phyloP scores from a whole-genome alignment of 2,888 invertebrate genomes.

The Clistopyga incitator region DNA sequence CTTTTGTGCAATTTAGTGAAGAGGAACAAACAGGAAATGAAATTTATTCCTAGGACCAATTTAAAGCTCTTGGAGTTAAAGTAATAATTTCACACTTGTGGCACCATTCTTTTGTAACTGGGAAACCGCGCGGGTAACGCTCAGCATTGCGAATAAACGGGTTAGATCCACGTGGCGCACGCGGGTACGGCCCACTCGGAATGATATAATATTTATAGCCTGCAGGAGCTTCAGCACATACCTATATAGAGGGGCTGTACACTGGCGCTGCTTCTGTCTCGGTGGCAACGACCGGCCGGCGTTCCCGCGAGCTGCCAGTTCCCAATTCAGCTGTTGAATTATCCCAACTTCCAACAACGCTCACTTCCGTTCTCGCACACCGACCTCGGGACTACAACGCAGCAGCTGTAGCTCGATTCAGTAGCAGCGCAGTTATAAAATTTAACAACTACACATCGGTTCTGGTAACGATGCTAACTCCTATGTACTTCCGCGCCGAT shows the following conservation, averaged over 20 bases:
- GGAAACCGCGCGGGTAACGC: background rate
- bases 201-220: slow-evolving; percentile 69
- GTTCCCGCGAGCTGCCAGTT: slow-evolving; percentile 57
- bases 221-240: slow-evolving; percentile 37
- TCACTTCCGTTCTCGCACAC: slow-evolving; percentile 56
- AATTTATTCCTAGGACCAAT: background rate
- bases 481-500: no score
- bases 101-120: slow-evolving; percentile 5
- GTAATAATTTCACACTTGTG: background rate
- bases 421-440: slow-evolving; percentile 38
- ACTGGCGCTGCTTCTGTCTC: slow-evolving; percentile 47
- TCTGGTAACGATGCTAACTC: no score
- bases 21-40: no score
- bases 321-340: slow-evolving; percentile 64
- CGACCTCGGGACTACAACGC: background rate
- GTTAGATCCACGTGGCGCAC: slow-evolving; percentile 59
- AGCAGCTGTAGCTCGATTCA: slow-evolving; percentile 26
- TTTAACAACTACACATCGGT: slow-evolving; percentile 5
- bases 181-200: slow-evolving; percentile 58
- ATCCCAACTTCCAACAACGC: slow-evolving; percentile 60
- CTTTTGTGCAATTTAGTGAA: background rate
- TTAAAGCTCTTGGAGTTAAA: background rate
- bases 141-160: slow-evolving; percentile 50
- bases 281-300: slow-evolving; percentile 64
- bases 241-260: slow-evolving; percentile 7